Conservation (phyloP, 2,888 invertebrate genomes). For the Tridacna gigas region DNA sequence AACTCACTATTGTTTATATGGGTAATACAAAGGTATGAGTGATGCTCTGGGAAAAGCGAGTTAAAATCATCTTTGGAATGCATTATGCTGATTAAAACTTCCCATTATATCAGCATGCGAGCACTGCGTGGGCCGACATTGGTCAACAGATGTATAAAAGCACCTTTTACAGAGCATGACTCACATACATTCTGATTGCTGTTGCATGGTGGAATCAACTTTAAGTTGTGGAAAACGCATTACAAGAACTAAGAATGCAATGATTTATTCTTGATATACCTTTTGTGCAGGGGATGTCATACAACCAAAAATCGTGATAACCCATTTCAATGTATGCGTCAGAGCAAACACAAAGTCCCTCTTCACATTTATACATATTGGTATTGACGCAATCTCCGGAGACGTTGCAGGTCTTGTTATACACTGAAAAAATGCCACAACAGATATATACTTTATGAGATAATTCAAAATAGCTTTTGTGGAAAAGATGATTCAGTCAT, state of each 20-base stretch:
- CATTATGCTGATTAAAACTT: no score
- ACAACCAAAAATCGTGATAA: background rate
- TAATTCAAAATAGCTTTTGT: background rate
- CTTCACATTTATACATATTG: background rate
- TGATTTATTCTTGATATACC: background rate
- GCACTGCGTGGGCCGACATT: no score
- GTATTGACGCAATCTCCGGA: background rate
- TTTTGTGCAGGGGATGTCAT: slow-evolving; percentile 13
- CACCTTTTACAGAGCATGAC: no score
- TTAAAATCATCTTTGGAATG: no score
- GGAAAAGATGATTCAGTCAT: background rate
- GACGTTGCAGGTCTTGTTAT: background rate
- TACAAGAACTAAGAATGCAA: no score
- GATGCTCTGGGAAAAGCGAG: no score
- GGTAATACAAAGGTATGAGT: background rate
- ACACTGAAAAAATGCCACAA: background rate
- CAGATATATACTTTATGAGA: background rate
- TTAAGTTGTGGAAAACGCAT: no score
- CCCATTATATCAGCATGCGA: no score
- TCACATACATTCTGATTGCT: no score
- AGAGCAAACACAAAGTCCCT: slow-evolving; percentile 10
- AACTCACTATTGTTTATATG: no score
- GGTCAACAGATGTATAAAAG: no score
- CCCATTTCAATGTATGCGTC: background rate
- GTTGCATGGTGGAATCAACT: no score